These are phyloP conservation scores for Mola mola DNA, from an alignment of 2,113 vertebrate genomes.

Conservation along the genomic window DNA sequence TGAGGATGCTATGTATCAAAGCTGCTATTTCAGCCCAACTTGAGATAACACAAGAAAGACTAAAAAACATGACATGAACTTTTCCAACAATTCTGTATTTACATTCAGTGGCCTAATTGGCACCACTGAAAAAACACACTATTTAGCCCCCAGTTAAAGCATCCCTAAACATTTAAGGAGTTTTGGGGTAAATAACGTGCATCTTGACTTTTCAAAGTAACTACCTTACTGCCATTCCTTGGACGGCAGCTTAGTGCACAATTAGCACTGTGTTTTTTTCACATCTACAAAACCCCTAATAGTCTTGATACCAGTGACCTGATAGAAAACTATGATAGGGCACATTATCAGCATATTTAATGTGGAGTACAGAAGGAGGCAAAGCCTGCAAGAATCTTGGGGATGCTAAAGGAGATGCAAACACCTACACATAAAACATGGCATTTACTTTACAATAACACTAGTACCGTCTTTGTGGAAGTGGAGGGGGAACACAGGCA, in stretches of 20 bases:
- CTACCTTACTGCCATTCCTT: slow-evolving; percentile 55
- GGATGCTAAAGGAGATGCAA: slow-evolving; percentile 36
- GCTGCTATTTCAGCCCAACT: slow-evolving; percentile 48
- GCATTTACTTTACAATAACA: slow-evolving; percentile 53
- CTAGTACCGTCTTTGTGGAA: slow-evolving; percentile 12
- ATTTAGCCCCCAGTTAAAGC: slow-evolving; percentile 61
- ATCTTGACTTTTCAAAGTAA: slow-evolving; percentile 62
- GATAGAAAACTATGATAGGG: slow-evolving; percentile 1
- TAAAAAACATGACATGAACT: slow-evolving; percentile 42
- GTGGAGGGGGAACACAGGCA: slow-evolving; percentile 3
- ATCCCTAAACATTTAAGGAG: slow-evolving; percentile 54
- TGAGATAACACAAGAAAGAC: slow-evolving; percentile 12
- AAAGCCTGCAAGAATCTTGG: slow-evolving; percentile 32
- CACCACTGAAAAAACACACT: slow-evolving; percentile 33
- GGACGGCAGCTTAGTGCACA: slow-evolving; percentile 31
- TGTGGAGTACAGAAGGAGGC: slow-evolving; percentile 43
- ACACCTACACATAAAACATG: slow-evolving; percentile 51
- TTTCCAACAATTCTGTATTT: slow-evolving; percentile 13
- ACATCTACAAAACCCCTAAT: slow-evolving; percentile 8
- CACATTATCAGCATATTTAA: slow-evolving; percentile 10
- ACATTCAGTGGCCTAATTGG: slow-evolving; percentile 49
- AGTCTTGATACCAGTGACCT: slow-evolving; percentile 22
- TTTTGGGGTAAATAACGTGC: slow-evolving; percentile 35
- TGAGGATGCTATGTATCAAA: slow-evolving; percentile 2
- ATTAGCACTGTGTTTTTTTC: slow-evolving; percentile 49